These are phyloP conservation scores for Porites rus DNA, from an alignment of 92 coral and sea anemone species.

Conservation along the genomic window DNA sequence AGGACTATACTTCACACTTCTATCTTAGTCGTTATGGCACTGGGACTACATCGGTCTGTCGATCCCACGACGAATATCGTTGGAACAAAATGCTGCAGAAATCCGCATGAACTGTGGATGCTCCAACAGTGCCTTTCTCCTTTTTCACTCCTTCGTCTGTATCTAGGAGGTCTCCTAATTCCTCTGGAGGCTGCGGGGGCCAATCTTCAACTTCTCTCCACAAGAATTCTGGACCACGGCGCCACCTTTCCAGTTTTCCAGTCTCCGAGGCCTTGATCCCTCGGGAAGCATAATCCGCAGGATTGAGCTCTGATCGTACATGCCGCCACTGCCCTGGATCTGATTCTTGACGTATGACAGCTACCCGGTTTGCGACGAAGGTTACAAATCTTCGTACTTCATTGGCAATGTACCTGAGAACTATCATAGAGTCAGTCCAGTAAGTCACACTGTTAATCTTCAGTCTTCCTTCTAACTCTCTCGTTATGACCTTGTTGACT, in stretches of 20 bases:
- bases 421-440: constrained; percentile 78
- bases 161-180: constrained; percentile 14
- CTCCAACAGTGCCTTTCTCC: constrained; percentile 34
- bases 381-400: constrained; percentile 62
- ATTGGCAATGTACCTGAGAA: constrained; percentile 56
- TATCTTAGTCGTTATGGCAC: background rate
- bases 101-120: constrained; percentile 31
- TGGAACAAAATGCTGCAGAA: constrained; percentile 60
- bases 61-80: constrained; percentile 70
- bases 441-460: constrained; percentile 55
- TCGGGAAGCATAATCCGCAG: constrained; percentile 73
- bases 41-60: background rate
- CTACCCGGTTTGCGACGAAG: constrained; percentile 69
- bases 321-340: constrained; percentile 68
- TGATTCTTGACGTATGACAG: constrained; percentile 57
- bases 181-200: constrained; percentile 72
- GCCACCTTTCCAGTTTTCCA: constrained; percentile 62
- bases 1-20: background rate
- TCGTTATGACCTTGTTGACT: constrained; percentile 52
- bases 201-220: constrained; percentile 59
- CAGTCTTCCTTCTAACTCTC: constrained; percentile 51
- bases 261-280: constrained; percentile 66
- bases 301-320: constrained; percentile 59
- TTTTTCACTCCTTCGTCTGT: constrained; percentile 64
- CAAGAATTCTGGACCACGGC: constrained; percentile 65